Evolutionary conservation across 2,797 vertebrate species (phyloP), one percentile per base, ranked within the genome.

Genomic region (Propithecus deckenii): DNA sequence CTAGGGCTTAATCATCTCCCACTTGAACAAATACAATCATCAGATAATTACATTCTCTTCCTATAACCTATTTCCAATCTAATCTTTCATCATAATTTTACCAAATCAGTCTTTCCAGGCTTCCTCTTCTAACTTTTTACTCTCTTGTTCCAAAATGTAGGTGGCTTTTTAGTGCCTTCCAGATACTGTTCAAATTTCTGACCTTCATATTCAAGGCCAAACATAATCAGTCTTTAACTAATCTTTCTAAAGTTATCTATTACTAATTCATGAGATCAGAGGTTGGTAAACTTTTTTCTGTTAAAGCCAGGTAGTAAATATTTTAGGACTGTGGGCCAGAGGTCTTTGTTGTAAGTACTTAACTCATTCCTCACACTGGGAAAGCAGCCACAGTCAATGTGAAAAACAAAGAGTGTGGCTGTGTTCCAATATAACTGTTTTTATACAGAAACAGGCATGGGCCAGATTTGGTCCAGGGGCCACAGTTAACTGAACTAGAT

Each of bases 11-110:
- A 91, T 93, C 89, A 86, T 72, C 74, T 91, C 35, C 79, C 48
- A 91, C 61, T 89, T 89, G 46, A 94, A 81, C 28, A 17, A 74
- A 90, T 12, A n/a, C 32, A 61, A 15, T 71, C 69, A 94, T 79
- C 63, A 59, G 65, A 71, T 89, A 89, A 94, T 32, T 93, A 59
- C 7, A 79, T 74, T 96, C 79, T 93, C 85, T 94, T 63, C 67
- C 38, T 91, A 63, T 43, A 83, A 50, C 35, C 72, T 50, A 65
- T 46, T 52, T 91, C 75, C 52, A 89, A 63, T 61, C 71, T 87
- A 79, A 85, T 87, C 43, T 87, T 89, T 90, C 92, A 85, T 41
- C 78, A 88, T 57, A 88, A 48, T 94, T 92, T 94, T 63, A 75
- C 81, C 28, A 93, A 46, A 75, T 95, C 76, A 83, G 80, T 65